Conservation (phyloP, 2,888 invertebrate species). For the Poecilobothrus nobilitatus region DNA sequence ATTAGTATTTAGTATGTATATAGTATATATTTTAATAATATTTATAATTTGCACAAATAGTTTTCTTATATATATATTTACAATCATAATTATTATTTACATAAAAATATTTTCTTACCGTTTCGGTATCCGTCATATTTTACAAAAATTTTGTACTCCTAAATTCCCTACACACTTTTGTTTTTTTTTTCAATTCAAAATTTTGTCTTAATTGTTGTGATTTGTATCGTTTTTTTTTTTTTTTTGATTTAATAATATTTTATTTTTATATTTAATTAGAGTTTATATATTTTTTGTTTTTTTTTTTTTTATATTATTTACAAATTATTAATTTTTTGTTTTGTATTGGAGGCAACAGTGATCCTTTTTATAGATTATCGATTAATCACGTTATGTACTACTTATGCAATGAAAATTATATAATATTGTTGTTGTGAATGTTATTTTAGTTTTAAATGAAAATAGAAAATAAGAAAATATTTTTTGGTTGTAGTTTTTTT, state of each 20-base stretch:
- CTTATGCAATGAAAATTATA: neutral
- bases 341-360: neutral
- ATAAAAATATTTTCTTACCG: conserved; percentile 11
- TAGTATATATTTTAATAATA: too few species aligned
- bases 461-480: neutral
- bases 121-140: conserved; percentile 12
- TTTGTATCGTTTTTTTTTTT: neutral
- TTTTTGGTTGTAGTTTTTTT: too few species aligned
- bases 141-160: neutral
- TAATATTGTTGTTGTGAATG: neutral
- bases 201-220: neutral
- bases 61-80: too few species aligned
- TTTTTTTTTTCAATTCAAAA: neutral
- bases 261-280: too few species aligned
- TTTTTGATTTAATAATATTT: too few species aligned
- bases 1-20: too few species aligned
- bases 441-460: neutral
- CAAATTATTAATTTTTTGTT: too few species aligned
- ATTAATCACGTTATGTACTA: neutral
- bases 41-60: too few species aligned
- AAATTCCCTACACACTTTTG: neutral
- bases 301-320: too few species aligned
- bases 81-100: too few species aligned
- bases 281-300: too few species aligned
- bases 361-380: conserved; percentile 6